These are phyloP conservation scores for Tricholaema leucomelas DNA, from an alignment of 2,113 vertebrate genomes.

Conservation along the genomic window DNA sequence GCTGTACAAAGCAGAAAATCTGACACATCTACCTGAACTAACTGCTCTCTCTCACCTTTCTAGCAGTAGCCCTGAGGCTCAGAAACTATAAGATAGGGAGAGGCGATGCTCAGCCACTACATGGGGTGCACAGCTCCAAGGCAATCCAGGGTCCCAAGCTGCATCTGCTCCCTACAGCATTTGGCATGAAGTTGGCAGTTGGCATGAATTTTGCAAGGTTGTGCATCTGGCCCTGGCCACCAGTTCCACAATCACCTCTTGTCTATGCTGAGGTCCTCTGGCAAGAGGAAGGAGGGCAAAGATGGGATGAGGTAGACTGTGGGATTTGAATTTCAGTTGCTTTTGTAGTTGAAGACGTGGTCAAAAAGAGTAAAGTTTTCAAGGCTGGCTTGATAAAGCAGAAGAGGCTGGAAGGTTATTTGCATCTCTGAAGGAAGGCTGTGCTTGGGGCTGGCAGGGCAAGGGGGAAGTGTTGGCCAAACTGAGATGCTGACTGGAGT, in stretches of 20 bases:
- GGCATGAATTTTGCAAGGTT: background rate
- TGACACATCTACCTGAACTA: fast-evolving
- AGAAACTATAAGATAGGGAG: background rate
- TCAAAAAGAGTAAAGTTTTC: background rate
- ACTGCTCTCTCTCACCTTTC: background rate
- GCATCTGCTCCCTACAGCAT: fast-evolving
- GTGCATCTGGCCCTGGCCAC: background rate
- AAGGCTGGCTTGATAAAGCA: background rate
- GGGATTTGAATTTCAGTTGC: background rate
- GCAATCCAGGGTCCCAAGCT: background rate
- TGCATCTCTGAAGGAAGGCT: background rate
- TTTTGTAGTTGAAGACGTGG: background rate
- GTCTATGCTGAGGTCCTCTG: background rate
- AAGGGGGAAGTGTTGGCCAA: background rate
- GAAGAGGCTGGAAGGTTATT: background rate
- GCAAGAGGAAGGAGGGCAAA: background rate
- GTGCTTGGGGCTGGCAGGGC: background rate
- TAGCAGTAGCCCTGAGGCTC: background rate
- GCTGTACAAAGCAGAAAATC: background rate
- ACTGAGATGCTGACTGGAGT: background rate
- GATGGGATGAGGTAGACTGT: background rate
- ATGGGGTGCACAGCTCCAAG: background rate
- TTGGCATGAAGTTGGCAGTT: no score
- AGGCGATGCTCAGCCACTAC: background rate
- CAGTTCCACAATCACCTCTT: fast-evolving